Base-by-base conservation (phyloP, 2,888 invertebrate genomes). In the Rhopalosiphum nymphaeae region DNA sequence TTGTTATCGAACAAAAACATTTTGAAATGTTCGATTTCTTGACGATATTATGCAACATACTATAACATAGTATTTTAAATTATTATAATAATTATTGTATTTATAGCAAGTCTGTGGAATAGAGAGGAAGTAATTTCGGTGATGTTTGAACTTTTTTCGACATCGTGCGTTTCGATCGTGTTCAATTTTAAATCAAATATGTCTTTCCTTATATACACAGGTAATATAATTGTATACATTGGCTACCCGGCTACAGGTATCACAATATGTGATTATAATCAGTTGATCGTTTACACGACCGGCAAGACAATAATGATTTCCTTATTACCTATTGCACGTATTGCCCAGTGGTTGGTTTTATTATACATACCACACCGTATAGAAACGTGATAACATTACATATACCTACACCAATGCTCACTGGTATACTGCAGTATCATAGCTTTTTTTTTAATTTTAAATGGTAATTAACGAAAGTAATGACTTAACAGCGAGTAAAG, bases 161-260 rank as follows among this genome's bases (percentile, higher is more conserved):
- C 3, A 49, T 87, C 92, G 86, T 86, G 86, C n/a, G 26, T 84
- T 57, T 57, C 9, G 36, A 57, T 92, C 86, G 86, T 87, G 86
- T 61, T 61, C 86, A 86, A 61, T 87, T 86, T 78, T 87, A 46
- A 61, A 92, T 61, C 26, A 13, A 61, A 7, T 42, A 5, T 36
- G 78, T 78, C 0, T 36, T 21, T 78, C 78, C 21, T 78, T 36
- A n/a, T 42, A 78, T 78, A 9, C 36, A 21, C 11, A 78, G 7
- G 78, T 78, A 78, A 78, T 78, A 9, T 21, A 42, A 78, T 78
- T 78, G 2, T 78, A 36, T 36, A 78, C 36, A 78, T 78, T 78
- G 21, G 9, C 36, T 78, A 78, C 21, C 36, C 21, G 21, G 36
- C 78, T 36, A 78, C 21, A 78, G 36, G 78, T 78, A 78, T 78